A percentile compares a stretch with the other conserved stretches of the same genome.
Conservation (phyloP, 2,888 invertebrate species). For the Cryptus viduatorius region DNA sequence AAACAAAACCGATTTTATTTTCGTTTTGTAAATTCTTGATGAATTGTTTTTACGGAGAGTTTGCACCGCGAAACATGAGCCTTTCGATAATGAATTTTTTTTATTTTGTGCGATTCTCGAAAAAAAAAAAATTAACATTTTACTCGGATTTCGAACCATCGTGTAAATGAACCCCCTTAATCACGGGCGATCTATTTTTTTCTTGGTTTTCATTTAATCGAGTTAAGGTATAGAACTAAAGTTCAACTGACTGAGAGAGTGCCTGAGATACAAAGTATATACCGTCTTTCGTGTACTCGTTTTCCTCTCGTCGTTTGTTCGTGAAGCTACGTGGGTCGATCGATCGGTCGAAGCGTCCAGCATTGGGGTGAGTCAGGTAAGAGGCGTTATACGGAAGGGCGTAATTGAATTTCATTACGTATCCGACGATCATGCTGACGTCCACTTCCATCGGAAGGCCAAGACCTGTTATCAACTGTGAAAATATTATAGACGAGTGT, state of each 20-base stretch:
- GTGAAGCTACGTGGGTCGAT: slow-evolving; percentile 75
- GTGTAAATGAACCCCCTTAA: no score
- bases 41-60: no score
- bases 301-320: slow-evolving; percentile 4
- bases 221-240: slow-evolving; percentile 1
- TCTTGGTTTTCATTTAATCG: background rate
- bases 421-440: slow-evolving; percentile 85
- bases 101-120: no score
- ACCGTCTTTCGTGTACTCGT: slow-evolving; percentile 11
- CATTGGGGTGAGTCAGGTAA: slow-evolving; percentile 80
- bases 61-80: no score
- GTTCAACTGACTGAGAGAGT: background rate
- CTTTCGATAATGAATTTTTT: no score
- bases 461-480: slow-evolving; percentile 85
- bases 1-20: no score
- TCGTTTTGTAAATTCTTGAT: no score
- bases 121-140: no score
- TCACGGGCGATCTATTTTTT: background rate
- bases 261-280: background rate
- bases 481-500: slow-evolving; percentile 29
- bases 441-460: slow-evolving; percentile 86
- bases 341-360: slow-evolving; percentile 85
- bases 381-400: slow-evolving; percentile 82
- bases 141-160: no score
- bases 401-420: slow-evolving; percentile 85